Conservation (phyloP, 2,113 vertebrate species). For the Thalassarche chlororhynchos region DNA sequence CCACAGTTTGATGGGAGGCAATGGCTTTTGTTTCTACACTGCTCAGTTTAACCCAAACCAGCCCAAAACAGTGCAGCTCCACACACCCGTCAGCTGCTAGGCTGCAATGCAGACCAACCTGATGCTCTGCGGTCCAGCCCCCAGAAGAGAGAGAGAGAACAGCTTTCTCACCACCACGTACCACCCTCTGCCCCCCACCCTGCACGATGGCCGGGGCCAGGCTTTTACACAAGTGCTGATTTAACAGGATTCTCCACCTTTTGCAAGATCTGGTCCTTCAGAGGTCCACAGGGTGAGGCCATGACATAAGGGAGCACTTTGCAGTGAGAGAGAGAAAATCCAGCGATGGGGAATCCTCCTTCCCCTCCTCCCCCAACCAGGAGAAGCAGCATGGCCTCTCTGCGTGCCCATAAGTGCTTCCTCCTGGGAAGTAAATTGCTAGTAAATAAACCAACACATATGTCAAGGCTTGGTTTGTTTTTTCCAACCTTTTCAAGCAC, state of each 20-base stretch:
- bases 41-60: not conserved
- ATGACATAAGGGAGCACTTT: not conserved
- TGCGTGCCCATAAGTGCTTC: not conserved
- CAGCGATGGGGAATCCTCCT: not conserved
- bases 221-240: not conserved
- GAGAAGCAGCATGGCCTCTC: not conserved
- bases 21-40: not conserved
- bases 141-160: not conserved
- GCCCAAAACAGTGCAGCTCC: accelerated
- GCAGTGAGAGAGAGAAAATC: not conserved
- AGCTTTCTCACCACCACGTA: not conserved
- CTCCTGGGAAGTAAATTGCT: not conserved
- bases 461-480: not conserved
- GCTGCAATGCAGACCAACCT: not conserved
- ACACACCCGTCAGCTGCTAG: not conserved
- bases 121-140: not conserved
- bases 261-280: not conserved
- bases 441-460: not conserved
- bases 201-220: not conserved
- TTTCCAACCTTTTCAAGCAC: not conserved
- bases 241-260: not conserved
- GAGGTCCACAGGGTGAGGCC: not conserved
- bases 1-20: not conserved
- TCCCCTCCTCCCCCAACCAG: not conserved
- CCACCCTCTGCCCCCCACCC: not conserved